Percentiles rank a stretch among this genome's conserved stretches.
These are phyloP conservation scores for Pelecanus crispus DNA, from an alignment of 2,113 vertebrate species.

Conservation along the genomic window DNA sequence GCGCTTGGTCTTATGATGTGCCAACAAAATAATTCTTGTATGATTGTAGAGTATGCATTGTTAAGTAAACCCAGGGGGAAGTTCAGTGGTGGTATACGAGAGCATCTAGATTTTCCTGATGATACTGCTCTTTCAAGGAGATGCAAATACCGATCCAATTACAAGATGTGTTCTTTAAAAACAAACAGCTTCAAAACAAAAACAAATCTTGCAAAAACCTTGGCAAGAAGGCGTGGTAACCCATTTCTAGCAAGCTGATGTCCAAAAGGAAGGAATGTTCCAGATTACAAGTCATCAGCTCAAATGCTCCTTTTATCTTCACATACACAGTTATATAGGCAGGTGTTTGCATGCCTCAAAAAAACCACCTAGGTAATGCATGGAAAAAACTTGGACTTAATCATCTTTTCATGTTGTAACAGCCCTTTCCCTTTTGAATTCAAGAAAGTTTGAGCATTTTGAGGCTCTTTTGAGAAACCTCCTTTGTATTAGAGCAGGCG, in stretches of 20 bases:
- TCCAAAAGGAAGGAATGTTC: constrained; percentile 31
- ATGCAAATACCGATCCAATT: constrained; percentile 8
- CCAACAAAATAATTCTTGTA: background rate
- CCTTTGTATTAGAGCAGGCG: background rate
- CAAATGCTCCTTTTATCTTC: constrained; percentile 31
- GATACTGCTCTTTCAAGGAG: background rate
- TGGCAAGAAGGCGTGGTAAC: background rate
- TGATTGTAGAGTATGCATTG: background rate
- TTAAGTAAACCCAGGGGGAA: background rate
- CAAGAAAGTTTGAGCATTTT: background rate
- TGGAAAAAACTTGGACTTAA: constrained; percentile 32
- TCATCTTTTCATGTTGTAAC: constrained; percentile 50
- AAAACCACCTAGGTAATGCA: constrained; percentile 12
- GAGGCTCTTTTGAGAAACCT: background rate
- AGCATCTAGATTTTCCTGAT: constrained; percentile 24
- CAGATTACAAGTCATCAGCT: constrained; percentile 3
- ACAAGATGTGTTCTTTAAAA: background rate
- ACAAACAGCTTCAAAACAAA: constrained; percentile 18
- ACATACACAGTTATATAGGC: background rate
- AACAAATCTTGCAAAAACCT: background rate
- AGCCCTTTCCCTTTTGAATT: constrained; percentile 14
- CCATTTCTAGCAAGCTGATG: background rate
- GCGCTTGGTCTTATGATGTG: background rate
- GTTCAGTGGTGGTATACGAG: background rate
- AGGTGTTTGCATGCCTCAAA: constrained; percentile 46